Percentiles rank a stretch among this genome's conserved stretches.
phyloP scores from a whole-genome alignment of 2,888 invertebrate species.

The Noctua fimbriata region DNA sequence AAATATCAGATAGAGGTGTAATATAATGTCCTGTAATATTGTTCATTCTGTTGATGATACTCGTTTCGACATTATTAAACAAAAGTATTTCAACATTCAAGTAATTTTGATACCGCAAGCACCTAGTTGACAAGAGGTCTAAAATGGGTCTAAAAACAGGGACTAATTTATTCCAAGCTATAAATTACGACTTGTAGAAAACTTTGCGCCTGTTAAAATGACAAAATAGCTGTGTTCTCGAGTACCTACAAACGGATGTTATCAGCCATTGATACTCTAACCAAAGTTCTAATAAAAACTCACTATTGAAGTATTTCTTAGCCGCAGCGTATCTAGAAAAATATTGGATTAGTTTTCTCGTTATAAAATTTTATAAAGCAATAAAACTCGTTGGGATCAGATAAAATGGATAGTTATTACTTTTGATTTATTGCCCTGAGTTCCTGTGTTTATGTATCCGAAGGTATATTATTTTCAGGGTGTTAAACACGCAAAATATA shows the following conservation, averaged over 20 bases:
- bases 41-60: neutral
- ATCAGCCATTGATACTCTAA: conserved; percentile 8
- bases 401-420: conserved; percentile 53
- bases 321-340: conserved; percentile 50
- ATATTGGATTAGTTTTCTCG: conserved; percentile 67
- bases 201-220: conserved; percentile 10
- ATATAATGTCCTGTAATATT: neutral
- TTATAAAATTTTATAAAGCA: conserved; percentile 66
- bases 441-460: conserved; percentile 29
- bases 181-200: conserved; percentile 28
- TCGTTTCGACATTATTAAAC: neutral
- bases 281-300: conserved; percentile 26
- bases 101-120: neutral
- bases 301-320: conserved; percentile 39
- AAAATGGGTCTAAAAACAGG: conserved; percentile 17
- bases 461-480: conserved; percentile 52
- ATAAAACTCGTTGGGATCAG: conserved; percentile 57
- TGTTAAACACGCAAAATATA: conserved; percentile 47
- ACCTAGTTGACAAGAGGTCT: conserved; percentile 5
- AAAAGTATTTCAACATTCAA: neutral
- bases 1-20: neutral
- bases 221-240: neutral
- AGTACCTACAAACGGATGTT: neutral
- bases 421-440: conserved; percentile 49
- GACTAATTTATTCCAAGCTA: conserved; percentile 28